These are phyloP conservation scores for Drosophila auraria DNA, from an alignment of 1,140 invertebrate genomes.

Conservation along the genomic window DNA sequence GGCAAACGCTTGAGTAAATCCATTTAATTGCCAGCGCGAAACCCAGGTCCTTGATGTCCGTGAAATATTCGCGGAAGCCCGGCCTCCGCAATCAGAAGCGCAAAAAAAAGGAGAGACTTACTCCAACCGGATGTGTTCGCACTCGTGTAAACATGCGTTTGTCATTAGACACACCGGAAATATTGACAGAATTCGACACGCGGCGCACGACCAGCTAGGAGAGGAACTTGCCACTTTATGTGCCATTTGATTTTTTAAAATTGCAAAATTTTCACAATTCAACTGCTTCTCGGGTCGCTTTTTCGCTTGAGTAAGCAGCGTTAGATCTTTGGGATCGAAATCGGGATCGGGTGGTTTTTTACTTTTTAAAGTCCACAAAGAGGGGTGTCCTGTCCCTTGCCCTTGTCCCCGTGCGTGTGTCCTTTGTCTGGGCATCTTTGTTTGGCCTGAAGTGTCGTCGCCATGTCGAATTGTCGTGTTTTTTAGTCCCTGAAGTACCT, in stretches of 20 bases:
- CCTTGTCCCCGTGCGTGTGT: conserved; percentile 63
- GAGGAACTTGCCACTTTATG: conserved; percentile 61
- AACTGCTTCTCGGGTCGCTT: conserved; percentile 39
- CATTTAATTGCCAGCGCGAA: conserved; percentile 72
- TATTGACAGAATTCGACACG: conserved; percentile 78
- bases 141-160: conserved; percentile 84
- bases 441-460: conserved; percentile 76
- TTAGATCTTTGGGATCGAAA: conserved; percentile 21
- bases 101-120: conserved; percentile 25
- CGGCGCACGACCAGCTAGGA: conserved; percentile 60
- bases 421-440: conserved; percentile 76
- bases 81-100: conserved; percentile 55
- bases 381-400: conserved; percentile 49
- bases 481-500: conserved; percentile 67
- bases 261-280: conserved; percentile 57
- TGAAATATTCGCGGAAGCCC: conserved; percentile 56
- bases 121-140: conserved; percentile 72
- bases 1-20: conserved; percentile 77
- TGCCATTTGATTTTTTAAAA: conserved; percentile 81
- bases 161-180: conserved; percentile 83
- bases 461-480: conserved; percentile 70
- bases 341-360: conserved; percentile 54
- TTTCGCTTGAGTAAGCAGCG: conserved; percentile 74
- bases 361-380: conserved; percentile 7
- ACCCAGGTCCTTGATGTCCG: conserved; percentile 59